Evolutionary conservation across 53 echinoderm and acorn worm genomes (phyloP).

Genomic region (Patiria pectinifera): DNA sequence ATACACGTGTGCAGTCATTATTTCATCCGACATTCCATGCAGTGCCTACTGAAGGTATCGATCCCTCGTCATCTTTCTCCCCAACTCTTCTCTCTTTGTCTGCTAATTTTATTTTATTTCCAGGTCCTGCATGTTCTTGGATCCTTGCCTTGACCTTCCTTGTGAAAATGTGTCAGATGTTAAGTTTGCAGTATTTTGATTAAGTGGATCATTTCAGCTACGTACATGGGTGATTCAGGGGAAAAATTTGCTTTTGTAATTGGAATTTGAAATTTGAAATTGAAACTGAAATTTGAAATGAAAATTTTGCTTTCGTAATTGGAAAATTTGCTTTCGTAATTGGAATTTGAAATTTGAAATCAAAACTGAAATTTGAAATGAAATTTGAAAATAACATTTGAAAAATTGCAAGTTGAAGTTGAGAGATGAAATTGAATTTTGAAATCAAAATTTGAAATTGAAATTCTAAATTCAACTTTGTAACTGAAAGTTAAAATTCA

Average conservation of each 20-base stretch:
- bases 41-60: conserved; percentile 43
- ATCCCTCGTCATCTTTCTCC: background rate
- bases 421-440: background rate
- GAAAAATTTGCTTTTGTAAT: too few species aligned
- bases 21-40: conserved; percentile 52
- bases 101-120: background rate
- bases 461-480: background rate
- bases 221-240: too few species aligned
- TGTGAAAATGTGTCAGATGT: background rate
- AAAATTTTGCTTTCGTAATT: too few species aligned
- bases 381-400: too few species aligned
- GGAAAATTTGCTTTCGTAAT: too few species aligned
- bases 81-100: background rate
- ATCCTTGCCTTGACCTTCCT: background rate
- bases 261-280: too few species aligned
- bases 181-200: background rate
- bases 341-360: too few species aligned
- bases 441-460: background rate
- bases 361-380: too few species aligned
- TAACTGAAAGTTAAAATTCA: background rate
- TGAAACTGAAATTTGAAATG: too few species aligned
- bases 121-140: background rate
- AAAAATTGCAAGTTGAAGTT: too few species aligned
- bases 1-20: conserved; percentile 55
- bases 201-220: too few species aligned